phyloP scores from a whole-genome alignment of 1,140 invertebrate species.

The Euglossa dilemma region DNA sequence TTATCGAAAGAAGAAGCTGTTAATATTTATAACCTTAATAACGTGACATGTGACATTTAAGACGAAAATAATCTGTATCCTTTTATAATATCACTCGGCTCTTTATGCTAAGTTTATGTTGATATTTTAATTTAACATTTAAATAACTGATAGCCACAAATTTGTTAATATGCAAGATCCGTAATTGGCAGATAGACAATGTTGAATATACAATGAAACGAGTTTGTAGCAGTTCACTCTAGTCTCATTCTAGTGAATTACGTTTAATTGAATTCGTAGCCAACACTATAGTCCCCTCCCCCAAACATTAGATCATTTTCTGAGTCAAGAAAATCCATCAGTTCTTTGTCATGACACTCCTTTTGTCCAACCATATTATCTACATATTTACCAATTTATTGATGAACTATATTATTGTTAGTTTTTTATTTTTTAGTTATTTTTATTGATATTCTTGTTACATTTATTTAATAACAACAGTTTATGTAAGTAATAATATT shows the following conservation, averaged over 20 bases:
- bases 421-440: background rate
- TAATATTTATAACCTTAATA: slow-evolving; percentile 19
- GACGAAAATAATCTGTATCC: slow-evolving; percentile 13
- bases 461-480: background rate
- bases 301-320: slow-evolving; percentile 11
- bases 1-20: background rate
- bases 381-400: background rate
- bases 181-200: background rate
- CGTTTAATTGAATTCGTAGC: slow-evolving; percentile 5
- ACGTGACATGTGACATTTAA: slow-evolving; percentile 12
- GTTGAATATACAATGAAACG: background rate
- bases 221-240: background rate
- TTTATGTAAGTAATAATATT: too few species aligned
- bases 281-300: background rate
- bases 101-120: background rate
- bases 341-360: slow-evolving; percentile 1
- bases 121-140: background rate
- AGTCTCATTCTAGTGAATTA: slow-evolving; percentile 5
- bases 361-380: slow-evolving; percentile 1
- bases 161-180: background rate
- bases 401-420: background rate
- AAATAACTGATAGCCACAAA: background rate
- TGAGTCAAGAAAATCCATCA: slow-evolving; percentile 37
- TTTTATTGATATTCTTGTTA: background rate
- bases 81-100: slow-evolving; percentile 4